Base-by-base conservation (phyloP, 2,113 vertebrate species). In the Accipiter virgatus region DNA sequence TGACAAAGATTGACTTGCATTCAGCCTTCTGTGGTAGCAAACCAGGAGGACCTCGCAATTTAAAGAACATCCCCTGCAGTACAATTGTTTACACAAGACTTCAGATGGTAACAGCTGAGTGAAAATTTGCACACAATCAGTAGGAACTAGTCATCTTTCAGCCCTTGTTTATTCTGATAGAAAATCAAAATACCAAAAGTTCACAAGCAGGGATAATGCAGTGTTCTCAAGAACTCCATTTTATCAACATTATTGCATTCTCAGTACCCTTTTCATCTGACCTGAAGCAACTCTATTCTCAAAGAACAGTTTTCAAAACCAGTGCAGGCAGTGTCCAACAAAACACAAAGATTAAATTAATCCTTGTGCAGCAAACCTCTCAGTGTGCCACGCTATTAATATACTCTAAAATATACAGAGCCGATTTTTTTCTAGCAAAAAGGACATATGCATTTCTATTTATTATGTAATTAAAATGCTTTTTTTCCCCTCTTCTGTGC, bases 1-100 rank as follows among this genome's bases (percentile, higher is more conserved):
- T 93, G 91, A 68, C 78, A 48, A 31, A 22, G 47, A 3, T 0
- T 47, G 88, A 53, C 61, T 34, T 5, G 77, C 63, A 68, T 32
- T 17, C 77, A 34, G n/a, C 1, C 34, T 13, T 55, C 80, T 8
- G 77, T 15, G 48, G 43, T 2, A 40, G 65, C 55, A 45, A 63
- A 56, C 7, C 4, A 7, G 79, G 59, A 50, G 48, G 21, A 43
- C 3, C 47, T 68, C 0, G 0, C 6, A 1, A n/a, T 18, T 38
- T 6, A 25, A 42, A 32, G 55, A 47, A 13, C 0, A 0, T 52
- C 65, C 61, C 82, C 61, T 43, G 55, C 1, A 10, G 55, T 48
- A 59, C 74, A 38, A 8, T 3, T 67, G 65, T 7, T 88, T 38
- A 36, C 55, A 40, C 42, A 16, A 20, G 58, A 2, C 34, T 43